Base-by-base conservation (phyloP, 2,888 invertebrate species). In the Aphidius colemani region DNA sequence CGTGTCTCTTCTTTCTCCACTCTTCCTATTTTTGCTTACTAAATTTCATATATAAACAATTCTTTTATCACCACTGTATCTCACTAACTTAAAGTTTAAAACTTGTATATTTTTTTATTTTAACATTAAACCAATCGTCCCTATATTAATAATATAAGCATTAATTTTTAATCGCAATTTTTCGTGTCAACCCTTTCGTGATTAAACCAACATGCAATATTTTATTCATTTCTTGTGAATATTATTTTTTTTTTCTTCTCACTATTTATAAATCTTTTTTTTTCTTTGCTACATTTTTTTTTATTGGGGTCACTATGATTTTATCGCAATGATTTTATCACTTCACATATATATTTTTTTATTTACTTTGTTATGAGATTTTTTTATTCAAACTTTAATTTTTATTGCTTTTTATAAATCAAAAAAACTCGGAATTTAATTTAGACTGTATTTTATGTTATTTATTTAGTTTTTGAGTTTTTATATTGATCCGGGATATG, bases 211-310 rank as follows among this genome's bases (percentile, higher is more conserved):
- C 57, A 57, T 46, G 57, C 57, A 46, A 57, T 39, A 30, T 39
- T 30, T 30, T 30, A 30, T 30, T 30, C 30, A 30, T 30, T 30
- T 30, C 5, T 30, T 30, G 3, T 30, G 0, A 30, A 43, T 18
- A 18, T 18, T 18, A 18, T 18, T 18, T 18, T 18, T 11, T 53
- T 13, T 40, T 40, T 45, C 9, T 44, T 45, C 46, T 57, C 73
- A 74, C 70, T 69, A 76, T 74, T 76, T 72, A 74, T 73, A 72
- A 70, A 63, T 46, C 41, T 59, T 56, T 59, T 43, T 44, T 43
- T n/a, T 7, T 7, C 13, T 53, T 11, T 43, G 10, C 50, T 7
- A 30, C 3, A 10, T 51, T 39, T 3, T 43, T 8, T 8, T 13
- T 8, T 11, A 44, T 8, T 41, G 7, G 44, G n/a, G 13, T 5